Base-by-base conservation (phyloP, 2,888 invertebrate genomes). In the Brachylomia viminalis region DNA sequence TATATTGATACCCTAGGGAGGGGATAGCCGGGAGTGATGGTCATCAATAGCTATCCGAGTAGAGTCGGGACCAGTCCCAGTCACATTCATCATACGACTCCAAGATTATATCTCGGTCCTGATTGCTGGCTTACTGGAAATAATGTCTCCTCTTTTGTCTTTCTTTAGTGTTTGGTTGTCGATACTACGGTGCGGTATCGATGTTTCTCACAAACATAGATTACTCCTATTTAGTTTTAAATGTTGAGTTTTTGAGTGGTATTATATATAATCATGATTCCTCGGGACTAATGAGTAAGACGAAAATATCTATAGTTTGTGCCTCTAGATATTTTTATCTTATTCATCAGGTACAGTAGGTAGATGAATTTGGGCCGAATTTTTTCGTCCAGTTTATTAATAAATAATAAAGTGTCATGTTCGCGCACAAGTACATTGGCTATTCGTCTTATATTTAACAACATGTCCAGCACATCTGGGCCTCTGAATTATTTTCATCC, bases 121-220 rank as follows among this genome's bases (percentile, higher is more conserved):
- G 93, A 94, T 93, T 92, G 92, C 86, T 90, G 89, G 87, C 89
- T 88, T 90, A 88, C 91, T 92, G 91, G 91, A 92, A 92, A 90
- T 94, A 94, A 94, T 93, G 90, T 87, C 86, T 86, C 13, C 81
- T 86, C 83, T 88, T 90, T 90, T 89, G 87, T 87, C 65, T 73
- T 66, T 56, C 56, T 47, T 58, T 49, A 47, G 68, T 72, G 54
- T 62, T 30, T 38, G 15, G 20, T 27, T 73, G 65, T 83, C 64
- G 73, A 64, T 72, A 56, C 0, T 54, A 30, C 6, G 13, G 8
- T 69, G 49, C 72, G 38, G 30, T 78, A 64, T 68, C 67, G 59
- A 77, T 75, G 4, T 64, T 42, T 10, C 10, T 10, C 10, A 38
- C 4, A 38, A 4, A 8, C 10, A 42, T 42, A 8, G 10, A 42